These are phyloP conservation scores for Acipenser oxyrinchus DNA, from an alignment of 2,797 vertebrate genomes.

Conservation along the genomic window DNA sequence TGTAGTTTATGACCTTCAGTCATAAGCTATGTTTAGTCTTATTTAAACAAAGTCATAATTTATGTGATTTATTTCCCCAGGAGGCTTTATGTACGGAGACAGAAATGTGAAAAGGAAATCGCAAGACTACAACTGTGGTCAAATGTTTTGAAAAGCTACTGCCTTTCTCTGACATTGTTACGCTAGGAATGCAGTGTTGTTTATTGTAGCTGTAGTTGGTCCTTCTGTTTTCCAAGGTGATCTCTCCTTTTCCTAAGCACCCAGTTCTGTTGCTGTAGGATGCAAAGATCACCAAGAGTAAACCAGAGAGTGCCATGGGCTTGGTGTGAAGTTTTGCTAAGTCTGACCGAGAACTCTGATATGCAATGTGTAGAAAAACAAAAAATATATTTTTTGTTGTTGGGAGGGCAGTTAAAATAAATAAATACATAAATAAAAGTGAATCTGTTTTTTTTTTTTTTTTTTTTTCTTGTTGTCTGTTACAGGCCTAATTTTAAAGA, in stretches of 20 bases:
- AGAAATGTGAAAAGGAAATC: no score
- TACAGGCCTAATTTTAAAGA: slow-evolving; percentile 93
- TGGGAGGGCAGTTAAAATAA: no score
- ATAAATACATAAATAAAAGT: background rate
- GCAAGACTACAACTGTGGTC: no score
- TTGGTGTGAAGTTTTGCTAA: slow-evolving; percentile 54
- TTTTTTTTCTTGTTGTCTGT: slow-evolving; percentile 24
- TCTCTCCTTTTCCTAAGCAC: slow-evolving; percentile 48
- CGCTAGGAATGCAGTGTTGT: no score
- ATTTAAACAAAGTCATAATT: no score
- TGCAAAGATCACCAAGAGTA: slow-evolving; percentile 64
- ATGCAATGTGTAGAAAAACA: slow-evolving; percentile 30
- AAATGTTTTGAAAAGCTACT: no score
- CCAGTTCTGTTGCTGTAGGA: slow-evolving; percentile 48
- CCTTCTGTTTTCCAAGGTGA: slow-evolving; percentile 41
- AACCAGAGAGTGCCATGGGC: slow-evolving; percentile 68
- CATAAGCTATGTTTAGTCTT: no score
- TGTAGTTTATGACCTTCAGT: no score
- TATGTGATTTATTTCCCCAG: no score
- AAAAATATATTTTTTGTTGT: slow-evolving; percentile 10
- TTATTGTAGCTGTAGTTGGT: no score
- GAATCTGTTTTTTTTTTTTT: background rate
- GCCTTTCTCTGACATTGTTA: no score
- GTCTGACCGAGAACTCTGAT: slow-evolving; percentile 71
- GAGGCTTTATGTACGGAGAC: no score